Evolutionary conservation across 2,113 vertebrate genomes (phyloP).

Genomic region (Todiramphus saurophagus): DNA sequence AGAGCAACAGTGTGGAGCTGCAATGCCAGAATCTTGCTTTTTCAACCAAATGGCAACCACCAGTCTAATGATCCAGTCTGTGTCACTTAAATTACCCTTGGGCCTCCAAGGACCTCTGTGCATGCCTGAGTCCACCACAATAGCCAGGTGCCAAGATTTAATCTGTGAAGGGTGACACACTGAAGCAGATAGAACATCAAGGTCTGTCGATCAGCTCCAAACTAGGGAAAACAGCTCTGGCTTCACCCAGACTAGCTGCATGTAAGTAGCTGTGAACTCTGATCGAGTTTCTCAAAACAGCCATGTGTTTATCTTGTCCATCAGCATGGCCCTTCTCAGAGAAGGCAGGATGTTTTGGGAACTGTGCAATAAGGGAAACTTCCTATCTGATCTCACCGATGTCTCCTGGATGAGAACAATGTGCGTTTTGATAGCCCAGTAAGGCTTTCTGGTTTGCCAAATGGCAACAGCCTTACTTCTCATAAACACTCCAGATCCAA

Average conservation of each 20-base stretch:
- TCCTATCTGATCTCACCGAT: background rate
- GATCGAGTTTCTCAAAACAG: background rate
- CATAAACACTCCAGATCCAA: background rate
- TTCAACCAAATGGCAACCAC: background rate
- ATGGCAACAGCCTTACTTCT: background rate
- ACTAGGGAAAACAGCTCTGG: background rate
- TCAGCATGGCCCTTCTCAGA: background rate
- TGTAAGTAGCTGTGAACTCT: background rate
- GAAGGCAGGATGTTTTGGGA: background rate
- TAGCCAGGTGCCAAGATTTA: background rate
- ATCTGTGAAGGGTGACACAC: background rate
- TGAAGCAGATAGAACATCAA: background rate
- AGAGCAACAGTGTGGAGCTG: background rate
- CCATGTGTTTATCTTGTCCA: background rate
- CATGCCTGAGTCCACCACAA: background rate
- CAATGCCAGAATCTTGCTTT: background rate
- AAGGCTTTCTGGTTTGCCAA: background rate
- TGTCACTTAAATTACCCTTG: background rate
- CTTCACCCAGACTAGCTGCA: background rate
- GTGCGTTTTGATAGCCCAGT: background rate
- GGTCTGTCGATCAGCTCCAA: background rate
- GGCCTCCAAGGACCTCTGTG: background rate
- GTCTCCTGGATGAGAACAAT: fast-evolving
- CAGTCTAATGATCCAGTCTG: background rate
- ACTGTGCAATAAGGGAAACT: background rate